Percentiles rank a stretch among this genome's conserved stretches.
Conservation (phyloP, 2,888 invertebrate genomes). For the Sussaba pulchella region DNA sequence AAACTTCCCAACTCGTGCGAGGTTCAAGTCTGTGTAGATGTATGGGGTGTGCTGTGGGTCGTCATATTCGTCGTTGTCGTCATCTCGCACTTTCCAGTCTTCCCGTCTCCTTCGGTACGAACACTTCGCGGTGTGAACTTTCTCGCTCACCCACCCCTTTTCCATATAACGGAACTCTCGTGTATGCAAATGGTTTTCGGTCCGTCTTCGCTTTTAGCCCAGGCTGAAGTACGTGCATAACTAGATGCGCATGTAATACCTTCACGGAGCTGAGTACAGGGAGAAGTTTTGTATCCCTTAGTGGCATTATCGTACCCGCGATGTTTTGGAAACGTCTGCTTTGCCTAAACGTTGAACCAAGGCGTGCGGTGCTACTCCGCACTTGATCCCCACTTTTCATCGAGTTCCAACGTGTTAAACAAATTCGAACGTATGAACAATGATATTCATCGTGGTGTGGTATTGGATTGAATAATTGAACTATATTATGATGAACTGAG, state of each 20-base stretch:
- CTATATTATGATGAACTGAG: neutral
- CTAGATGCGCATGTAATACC: constrained; percentile 15
- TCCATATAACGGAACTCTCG: constrained; percentile 24
- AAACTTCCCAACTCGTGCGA: neutral
- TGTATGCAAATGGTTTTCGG: constrained; percentile 39
- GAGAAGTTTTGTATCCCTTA: neutral
- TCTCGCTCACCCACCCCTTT: constrained; percentile 10
- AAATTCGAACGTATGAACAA: neutral
- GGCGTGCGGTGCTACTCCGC: too few species aligned
- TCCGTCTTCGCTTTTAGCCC: constrained; percentile 6
- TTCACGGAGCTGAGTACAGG: neutral
- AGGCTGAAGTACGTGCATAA: constrained; percentile 24
- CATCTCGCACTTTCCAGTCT: neutral
- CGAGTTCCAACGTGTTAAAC: neutral
- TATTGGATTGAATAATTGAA: neutral
- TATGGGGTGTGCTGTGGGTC: neutral
- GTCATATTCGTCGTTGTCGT: neutral
- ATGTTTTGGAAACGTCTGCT: neutral
- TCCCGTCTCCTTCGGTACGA: constrained; percentile 10
- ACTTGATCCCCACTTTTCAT: constrained; percentile 1
- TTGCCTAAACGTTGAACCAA: neutral
- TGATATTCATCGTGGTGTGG: neutral
- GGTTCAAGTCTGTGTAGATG: constrained; percentile 3
- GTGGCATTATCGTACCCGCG: neutral
- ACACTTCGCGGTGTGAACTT: constrained; percentile 14